Conservation (phyloP, 2,888 invertebrate species). For the Cremastinae sp. region DNA sequence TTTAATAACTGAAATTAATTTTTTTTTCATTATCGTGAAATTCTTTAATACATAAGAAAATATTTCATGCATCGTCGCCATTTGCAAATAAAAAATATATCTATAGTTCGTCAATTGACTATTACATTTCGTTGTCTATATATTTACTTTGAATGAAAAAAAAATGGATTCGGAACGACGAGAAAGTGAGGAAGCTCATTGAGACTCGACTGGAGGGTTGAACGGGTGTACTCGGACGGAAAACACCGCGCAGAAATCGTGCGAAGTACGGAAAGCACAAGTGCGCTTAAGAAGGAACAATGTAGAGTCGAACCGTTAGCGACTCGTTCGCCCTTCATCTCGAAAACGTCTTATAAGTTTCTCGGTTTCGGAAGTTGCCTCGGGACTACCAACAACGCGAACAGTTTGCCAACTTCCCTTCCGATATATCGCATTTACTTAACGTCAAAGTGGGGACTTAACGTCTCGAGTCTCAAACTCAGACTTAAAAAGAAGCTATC, state of each 20-base stretch:
- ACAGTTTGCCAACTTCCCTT: slow-evolving; percentile 20
- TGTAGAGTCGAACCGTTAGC: slow-evolving; percentile 56
- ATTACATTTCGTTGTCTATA: no score
- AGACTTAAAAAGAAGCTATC: background rate
- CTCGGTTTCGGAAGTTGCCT: slow-evolving; percentile 42
- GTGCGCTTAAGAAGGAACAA: slow-evolving; percentile 43
- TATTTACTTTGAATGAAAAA: no score
- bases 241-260: background rate
- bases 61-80: no score
- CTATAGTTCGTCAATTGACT: no score
- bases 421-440: slow-evolving; percentile 15
- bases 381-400: background rate
- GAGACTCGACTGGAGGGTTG: background rate
- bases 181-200: no score
- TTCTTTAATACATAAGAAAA: no score
- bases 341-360: slow-evolving; percentile 31
- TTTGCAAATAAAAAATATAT: no score
- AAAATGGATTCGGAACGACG: no score
- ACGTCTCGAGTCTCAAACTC: background rate
- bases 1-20: no score
- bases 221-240: background rate
- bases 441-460: background rate
- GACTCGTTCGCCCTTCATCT: slow-evolving; percentile 37
- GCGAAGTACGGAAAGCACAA: slow-evolving; percentile 10
- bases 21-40: no score